Evolutionary conservation across 1,140 invertebrate genomes (phyloP).

Genomic region (Hyposmocoma kahamanoa): DNA sequence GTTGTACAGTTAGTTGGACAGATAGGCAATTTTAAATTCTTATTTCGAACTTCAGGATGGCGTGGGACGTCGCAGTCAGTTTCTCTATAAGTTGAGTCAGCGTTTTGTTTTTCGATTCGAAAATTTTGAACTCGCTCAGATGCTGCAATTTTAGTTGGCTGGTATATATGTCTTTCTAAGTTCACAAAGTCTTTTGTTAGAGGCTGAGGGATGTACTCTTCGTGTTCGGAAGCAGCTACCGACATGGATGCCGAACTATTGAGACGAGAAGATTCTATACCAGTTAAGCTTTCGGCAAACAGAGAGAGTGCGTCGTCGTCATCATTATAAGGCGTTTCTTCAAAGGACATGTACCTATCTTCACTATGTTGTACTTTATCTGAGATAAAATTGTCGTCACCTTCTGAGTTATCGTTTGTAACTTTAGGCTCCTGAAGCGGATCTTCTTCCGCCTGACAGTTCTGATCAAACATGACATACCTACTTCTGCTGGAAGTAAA

Average conservation of each 20-base stretch:
- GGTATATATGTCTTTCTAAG: conserved; percentile 14
- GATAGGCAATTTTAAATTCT: too few species aligned
- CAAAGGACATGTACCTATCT: conserved; percentile 12
- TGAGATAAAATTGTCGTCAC: conserved; percentile 8
- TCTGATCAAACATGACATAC: background rate
- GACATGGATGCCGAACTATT: conserved; percentile 12
- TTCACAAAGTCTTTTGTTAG: background rate
- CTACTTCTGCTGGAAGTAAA: background rate
- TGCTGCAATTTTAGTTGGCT: conserved; percentile 24
- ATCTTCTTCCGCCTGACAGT: background rate
- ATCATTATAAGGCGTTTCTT: conserved; percentile 21
- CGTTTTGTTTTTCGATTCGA: conserved; percentile 37
- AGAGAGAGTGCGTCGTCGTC: conserved; percentile 56
- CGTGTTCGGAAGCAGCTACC: background rate
- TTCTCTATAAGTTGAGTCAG: conserved; percentile 32
- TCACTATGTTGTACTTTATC: conserved; percentile 5
- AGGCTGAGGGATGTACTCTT: conserved; percentile 34
- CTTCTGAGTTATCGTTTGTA: background rate
- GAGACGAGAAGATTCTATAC: conserved; percentile 30
- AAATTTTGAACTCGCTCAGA: background rate
- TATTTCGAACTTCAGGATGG: too few species aligned
- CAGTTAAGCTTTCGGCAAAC: conserved; percentile 52
- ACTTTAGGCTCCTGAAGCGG: background rate
- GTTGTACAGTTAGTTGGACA: background rate
- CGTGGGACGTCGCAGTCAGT: background rate